Conservation (phyloP, 2,888 invertebrate species). For the Acrobasis suavella region DNA sequence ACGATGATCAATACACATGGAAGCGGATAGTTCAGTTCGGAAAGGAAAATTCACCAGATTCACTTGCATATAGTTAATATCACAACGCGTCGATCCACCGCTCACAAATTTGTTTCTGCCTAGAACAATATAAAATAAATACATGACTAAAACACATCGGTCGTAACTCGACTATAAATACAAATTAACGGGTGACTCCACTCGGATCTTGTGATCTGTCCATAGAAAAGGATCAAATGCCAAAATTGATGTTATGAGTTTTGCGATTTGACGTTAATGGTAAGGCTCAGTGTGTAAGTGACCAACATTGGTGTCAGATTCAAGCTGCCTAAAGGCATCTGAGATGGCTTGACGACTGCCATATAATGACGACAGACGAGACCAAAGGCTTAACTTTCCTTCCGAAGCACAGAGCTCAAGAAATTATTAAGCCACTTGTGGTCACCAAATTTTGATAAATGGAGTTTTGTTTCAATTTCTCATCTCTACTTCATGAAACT, state of each 20-base stretch:
- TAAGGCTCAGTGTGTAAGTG: no score
- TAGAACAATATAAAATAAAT: conserved; percentile 50
- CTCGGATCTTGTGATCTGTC: background rate
- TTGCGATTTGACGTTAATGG: no score
- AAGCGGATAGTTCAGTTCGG: conserved; percentile 7
- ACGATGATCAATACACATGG: background rate
- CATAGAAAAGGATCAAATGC: background rate
- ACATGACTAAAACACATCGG: conserved; percentile 49
- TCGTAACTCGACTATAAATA: conserved; percentile 40
- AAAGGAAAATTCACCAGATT: conserved; percentile 20
- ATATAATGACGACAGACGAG: no score
- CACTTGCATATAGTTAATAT: conserved; percentile 30
- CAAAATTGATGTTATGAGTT: background rate
- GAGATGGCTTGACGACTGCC: no score
- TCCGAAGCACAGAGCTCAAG: no score
- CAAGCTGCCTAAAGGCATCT: no score
- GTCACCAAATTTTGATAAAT: no score
- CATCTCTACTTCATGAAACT: no score
- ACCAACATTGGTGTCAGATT: no score
- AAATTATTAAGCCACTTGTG: no score
- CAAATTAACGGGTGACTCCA: conserved; percentile 20
- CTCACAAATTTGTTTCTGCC: conserved; percentile 37
- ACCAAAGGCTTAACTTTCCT: background rate
- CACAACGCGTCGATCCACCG: conserved; percentile 41
- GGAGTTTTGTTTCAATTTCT: no score